These are phyloP conservation scores for Magallana nippona DNA, from an alignment of 2,888 invertebrate species.

Conservation along the genomic window DNA sequence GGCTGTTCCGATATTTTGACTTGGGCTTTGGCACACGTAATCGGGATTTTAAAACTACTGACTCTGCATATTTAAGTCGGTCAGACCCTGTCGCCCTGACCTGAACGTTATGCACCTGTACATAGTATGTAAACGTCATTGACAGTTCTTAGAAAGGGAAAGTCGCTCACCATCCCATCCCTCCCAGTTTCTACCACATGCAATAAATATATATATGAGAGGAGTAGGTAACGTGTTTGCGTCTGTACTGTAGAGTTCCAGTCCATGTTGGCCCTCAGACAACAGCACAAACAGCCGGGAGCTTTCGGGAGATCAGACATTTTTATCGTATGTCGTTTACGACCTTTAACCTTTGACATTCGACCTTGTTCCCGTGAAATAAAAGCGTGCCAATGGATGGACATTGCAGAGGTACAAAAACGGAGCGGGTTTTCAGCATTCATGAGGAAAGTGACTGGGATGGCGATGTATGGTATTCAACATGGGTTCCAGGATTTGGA, in stretches of 20 bases:
- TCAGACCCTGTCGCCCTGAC: constrained; percentile 19
- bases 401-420: constrained; percentile 63
- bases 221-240: neutral
- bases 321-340: constrained; percentile 76
- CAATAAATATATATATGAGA: neutral
- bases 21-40: neutral
- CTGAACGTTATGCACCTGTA: neutral
- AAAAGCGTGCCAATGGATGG: constrained; percentile 74
- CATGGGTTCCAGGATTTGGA: constrained; percentile 73
- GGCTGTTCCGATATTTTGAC: neutral
- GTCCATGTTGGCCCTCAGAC: constrained; percentile 75
- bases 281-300: constrained; percentile 75
- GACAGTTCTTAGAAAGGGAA: neutral
- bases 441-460: constrained; percentile 63
- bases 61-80: constrained; percentile 28
- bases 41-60: constrained; percentile 14
- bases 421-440: constrained; percentile 63
- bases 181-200: neutral
- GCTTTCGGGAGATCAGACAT: constrained; percentile 78
- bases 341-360: constrained; percentile 72
- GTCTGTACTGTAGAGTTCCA: constrained; percentile 71
- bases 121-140: neutral
- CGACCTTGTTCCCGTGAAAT: constrained; percentile 73
- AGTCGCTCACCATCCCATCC: no score
- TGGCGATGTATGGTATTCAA: constrained; percentile 66